These are phyloP conservation scores for Danaus chrysippus DNA, from an alignment of 2,888 invertebrate species.

Conservation along the genomic window DNA sequence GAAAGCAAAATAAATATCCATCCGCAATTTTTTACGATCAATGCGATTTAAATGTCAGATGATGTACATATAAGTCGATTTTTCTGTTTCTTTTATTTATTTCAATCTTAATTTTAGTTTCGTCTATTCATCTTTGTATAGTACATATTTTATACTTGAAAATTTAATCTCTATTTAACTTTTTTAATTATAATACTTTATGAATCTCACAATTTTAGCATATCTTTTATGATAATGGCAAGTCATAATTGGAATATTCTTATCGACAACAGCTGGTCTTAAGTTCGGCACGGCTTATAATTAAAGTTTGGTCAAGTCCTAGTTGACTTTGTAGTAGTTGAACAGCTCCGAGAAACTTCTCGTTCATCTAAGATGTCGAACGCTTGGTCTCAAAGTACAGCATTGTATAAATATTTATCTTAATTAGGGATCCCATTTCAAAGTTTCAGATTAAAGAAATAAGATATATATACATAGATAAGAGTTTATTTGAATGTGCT, in stretches of 20 bases:
- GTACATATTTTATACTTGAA: too few relatives aligned
- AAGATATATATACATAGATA: too few relatives aligned
- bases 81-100: too few relatives aligned
- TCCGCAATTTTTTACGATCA: too few relatives aligned
- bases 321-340: slow-evolving; percentile 59
- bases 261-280: slow-evolving; percentile 12
- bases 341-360: slow-evolving; percentile 56
- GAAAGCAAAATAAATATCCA: too few relatives aligned
- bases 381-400: slow-evolving; percentile 28
- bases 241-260: neutral
- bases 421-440: slow-evolving; percentile 16
- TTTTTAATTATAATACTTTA: slow-evolving; percentile 31
- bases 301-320: slow-evolving; percentile 70
- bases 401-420: slow-evolving; percentile 9
- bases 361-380: slow-evolving; percentile 59
- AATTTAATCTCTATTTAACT: neutral
- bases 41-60: too few relatives aligned
- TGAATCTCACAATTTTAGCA: neutral
- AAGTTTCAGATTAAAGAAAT: neutral
- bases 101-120: too few relatives aligned
- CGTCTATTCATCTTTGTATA: too few relatives aligned
- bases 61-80: too few relatives aligned
- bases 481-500: too few relatives aligned
- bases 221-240: neutral
- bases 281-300: slow-evolving; percentile 70